A percentile compares a stretch with the other conserved stretches of the same genome.
Conservation (phyloP, 2,888 invertebrate species). For the Zhengitettix transpicula region DNA sequence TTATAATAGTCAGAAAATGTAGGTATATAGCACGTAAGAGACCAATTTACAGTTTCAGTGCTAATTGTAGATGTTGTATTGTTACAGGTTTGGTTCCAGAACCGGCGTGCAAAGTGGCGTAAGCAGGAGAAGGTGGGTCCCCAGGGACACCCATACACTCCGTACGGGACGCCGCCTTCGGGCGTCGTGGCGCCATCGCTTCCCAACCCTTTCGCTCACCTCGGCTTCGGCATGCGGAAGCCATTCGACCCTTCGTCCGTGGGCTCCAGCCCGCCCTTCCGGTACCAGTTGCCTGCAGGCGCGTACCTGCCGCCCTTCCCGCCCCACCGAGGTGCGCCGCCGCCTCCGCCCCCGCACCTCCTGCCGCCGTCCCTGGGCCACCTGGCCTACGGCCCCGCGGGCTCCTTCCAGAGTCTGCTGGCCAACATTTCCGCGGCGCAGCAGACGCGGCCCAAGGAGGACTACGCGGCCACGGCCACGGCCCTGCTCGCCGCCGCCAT, state of each 20-base stretch:
- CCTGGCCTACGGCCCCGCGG: neutral
- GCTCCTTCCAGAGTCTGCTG: neutral
- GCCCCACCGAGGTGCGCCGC: neutral
- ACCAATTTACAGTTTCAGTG: no score
- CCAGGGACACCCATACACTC: conserved; percentile 78
- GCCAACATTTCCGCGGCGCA: neutral
- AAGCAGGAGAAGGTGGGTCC: conserved; percentile 88
- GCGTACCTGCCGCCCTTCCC: neutral
- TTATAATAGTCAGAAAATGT: no score
- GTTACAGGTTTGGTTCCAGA: conserved; percentile 85
- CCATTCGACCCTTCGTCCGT: conserved; percentile 46
- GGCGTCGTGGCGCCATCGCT: conserved; percentile 57
- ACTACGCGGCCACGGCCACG: neutral
- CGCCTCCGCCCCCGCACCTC: neutral
- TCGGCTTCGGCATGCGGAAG: conserved; percentile 58
- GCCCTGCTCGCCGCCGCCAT: neutral
- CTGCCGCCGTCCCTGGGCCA: neutral
- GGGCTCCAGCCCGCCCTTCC: conserved; percentile 36
- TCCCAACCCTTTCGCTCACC: conserved; percentile 61
- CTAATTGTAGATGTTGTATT: conserved; percentile 5
- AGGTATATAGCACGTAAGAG: no score
- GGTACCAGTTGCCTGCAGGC: conserved; percentile 16
- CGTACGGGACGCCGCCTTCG: conserved; percentile 32
- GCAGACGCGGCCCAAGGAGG: neutral
- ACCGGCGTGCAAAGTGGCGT: conserved; percentile 80